Evolutionary conservation across 2,113 vertebrate species (phyloP), one percentile per base, ranked within the genome.

Genomic region (Numenius arquata): DNA sequence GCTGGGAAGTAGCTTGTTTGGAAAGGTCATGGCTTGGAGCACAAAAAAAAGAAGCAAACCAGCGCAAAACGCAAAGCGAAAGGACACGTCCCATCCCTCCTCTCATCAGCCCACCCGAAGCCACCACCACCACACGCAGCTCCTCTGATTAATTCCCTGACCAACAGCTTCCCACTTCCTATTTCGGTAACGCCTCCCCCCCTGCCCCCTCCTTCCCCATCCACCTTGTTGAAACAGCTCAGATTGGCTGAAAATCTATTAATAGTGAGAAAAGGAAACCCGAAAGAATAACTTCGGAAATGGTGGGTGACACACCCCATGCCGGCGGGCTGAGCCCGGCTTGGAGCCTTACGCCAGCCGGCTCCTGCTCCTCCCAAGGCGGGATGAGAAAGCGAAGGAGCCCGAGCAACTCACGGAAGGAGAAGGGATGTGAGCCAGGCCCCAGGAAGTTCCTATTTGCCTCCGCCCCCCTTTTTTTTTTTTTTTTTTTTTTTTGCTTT

Each of bases 261-360:
- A 98, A 98, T 98, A 98, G 98, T 84, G 30, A 93, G 93, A 96
- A 97, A 91, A 97, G 98, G 98, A 98, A 98, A 56, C 85, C 47
- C 73, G 36, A 87, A 98, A 98, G 98, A 98, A 98, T 98, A 96
- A 96, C 91, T 95, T 95, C 94, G 98, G 98, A 98, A 98, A 78
- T 50, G 95, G 97, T 94, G n/a, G 88, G 78, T 90, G 96, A 93
- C 96, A 96, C 96, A 93, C 97, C 97, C 97, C 85, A 87, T 0
- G 30, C 85, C 11, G 11, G 84, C 4, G 0, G 82, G 89, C 90
- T 85, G 63, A 92, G 61, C 82, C 95, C 38, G 0, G 74, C 85
- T 85, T 5, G 0, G 67, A 95, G 81, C 88, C 61, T 81, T 71
- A 86, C 15, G 3, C 67, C 93, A 92, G 61, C 70, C 55, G 3